phyloP scores from a whole-genome alignment of 2,888 invertebrate species.

The Cancer borealis region DNA sequence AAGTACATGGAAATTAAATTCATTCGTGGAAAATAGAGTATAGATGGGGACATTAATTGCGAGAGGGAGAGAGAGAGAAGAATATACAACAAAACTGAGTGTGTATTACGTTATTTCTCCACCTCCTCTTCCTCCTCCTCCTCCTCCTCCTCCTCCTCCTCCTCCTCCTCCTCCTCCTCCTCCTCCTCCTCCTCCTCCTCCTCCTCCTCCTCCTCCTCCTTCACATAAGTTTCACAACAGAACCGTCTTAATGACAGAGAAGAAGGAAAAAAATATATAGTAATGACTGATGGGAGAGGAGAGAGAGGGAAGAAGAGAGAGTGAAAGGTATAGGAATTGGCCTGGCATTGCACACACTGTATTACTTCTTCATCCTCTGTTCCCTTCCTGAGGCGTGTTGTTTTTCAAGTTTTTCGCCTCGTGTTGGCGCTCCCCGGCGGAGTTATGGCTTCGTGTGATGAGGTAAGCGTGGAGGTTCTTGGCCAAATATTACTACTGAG shows the following conservation, averaged over 20 bases:
- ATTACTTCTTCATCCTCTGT: background rate
- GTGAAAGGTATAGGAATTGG: background rate
- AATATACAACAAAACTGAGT: no score
- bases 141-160: background rate
- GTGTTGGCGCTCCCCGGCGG: background rate
- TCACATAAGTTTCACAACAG: no score
- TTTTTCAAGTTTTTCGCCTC: background rate
- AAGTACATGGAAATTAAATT: background rate
- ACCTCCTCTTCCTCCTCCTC: background rate
- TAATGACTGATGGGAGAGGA: background rate
- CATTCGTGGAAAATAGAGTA: background rate
- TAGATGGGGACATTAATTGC: background rate
- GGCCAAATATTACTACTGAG: background rate
- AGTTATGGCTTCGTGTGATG: background rate
- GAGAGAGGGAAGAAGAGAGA: background rate
- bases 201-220: background rate
- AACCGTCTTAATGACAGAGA: no score
- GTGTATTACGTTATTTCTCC: background rate
- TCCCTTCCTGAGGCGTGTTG: background rate
- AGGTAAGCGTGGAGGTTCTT: background rate
- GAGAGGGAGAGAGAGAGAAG: constrained; percentile 37
- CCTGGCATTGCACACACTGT: background rate
- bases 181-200: background rate
- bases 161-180: background rate
- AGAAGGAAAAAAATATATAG: background rate